A percentile compares a stretch with the other conserved stretches of the same genome.
These are phyloP conservation scores for Crenichthys baileyi DNA, from an alignment of 2,797 vertebrate genomes.

Conservation along the genomic window DNA sequence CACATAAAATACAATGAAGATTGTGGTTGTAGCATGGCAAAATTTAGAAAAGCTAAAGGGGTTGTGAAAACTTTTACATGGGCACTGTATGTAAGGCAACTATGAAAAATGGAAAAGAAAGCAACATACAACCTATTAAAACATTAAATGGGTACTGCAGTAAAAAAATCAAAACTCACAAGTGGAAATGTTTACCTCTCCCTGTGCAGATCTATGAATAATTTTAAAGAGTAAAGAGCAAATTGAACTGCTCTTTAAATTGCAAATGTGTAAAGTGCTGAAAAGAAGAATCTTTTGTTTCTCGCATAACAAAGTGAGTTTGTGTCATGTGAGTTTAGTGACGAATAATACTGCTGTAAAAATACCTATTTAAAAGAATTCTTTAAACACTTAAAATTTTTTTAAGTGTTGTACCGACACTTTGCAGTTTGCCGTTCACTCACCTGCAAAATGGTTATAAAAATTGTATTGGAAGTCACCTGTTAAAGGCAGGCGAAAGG, in stretches of 20 bases:
- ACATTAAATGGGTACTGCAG: not conserved
- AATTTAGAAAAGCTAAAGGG: not conserved
- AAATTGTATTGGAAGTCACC: slow-evolving; percentile 59
- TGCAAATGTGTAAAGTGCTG: not conserved
- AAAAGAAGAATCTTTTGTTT: not conserved
- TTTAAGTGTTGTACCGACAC: slow-evolving; percentile 3
- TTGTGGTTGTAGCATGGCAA: not conserved
- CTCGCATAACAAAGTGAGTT: not conserved
- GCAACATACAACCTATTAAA: not conserved
- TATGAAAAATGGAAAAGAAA: not conserved
- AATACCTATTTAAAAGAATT: not conserved
- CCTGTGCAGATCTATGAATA: not conserved
- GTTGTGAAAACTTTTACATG: not conserved
- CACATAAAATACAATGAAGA: not conserved
- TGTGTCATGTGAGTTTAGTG: not conserved
- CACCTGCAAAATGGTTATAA: slow-evolving; percentile 53
- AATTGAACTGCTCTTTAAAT: not conserved
- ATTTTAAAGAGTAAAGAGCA: not conserved
- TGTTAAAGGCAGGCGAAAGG: slow-evolving; percentile 42
- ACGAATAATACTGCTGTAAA: not conserved
- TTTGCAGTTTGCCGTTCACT: slow-evolving; percentile 37
- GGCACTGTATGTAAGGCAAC: not conserved
- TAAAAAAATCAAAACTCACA: not conserved
- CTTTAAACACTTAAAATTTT: not conserved
- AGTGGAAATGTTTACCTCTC: not conserved